phyloP scores from a whole-genome alignment of 2,113 vertebrate genomes.

The Dromas ardeola region DNA sequence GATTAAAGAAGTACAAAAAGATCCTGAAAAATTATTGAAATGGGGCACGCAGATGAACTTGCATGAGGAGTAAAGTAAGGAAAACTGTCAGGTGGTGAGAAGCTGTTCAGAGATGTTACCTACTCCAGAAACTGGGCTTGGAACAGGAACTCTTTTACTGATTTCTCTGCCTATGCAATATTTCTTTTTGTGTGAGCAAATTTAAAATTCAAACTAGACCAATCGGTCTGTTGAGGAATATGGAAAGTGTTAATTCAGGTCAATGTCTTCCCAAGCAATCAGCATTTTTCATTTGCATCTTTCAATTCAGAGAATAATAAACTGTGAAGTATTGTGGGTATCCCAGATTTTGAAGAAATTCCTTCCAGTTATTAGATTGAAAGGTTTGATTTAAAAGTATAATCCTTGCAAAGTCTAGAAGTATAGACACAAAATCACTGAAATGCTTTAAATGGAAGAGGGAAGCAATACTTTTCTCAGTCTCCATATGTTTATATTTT shows the following conservation, averaged over 20 bases:
- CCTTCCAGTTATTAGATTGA: not conserved
- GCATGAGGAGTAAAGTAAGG: not conserved
- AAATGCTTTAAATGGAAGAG: not conserved
- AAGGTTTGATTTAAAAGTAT: not conserved
- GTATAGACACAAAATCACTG: not conserved
- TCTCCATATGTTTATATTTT: not conserved
- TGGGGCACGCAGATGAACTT: no score
- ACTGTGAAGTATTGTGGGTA: not conserved
- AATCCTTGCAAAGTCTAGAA: not conserved
- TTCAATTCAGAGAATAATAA: not conserved
- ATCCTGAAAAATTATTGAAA: not conserved
- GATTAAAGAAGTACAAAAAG: not conserved
- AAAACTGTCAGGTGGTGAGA: not conserved
- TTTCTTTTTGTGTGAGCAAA: not conserved
- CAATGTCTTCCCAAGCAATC: not conserved
- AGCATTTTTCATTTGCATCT: not conserved
- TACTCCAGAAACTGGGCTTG: not conserved
- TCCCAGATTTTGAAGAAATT: not conserved
- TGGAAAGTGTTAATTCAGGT: not conserved
- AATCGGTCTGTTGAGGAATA: not conserved
- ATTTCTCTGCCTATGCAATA: not conserved
- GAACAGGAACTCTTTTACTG: not conserved
- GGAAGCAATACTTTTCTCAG: not conserved
- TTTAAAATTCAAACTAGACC: not conserved
- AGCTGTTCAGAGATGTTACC: not conserved